A percentile compares a stretch with the other conserved stretches of the same genome.
These are phyloP conservation scores for Branchipolynoe longqiensis DNA, from an alignment of 2,888 invertebrate species.

Conservation along the genomic window DNA sequence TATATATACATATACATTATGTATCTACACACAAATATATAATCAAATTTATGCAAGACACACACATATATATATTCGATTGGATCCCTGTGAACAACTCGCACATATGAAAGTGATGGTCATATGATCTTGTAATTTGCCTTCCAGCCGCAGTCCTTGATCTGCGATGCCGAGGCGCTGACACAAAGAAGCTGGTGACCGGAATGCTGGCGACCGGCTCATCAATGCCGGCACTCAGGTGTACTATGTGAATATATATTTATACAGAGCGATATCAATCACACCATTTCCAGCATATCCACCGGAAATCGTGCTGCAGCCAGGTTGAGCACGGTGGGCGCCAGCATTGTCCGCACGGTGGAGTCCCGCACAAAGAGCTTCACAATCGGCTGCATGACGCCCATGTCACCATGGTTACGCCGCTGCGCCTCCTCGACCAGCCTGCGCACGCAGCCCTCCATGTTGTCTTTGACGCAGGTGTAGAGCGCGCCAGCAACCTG, in stretches of 20 bases:
- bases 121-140: conserved; percentile 23
- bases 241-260: too few relatives aligned
- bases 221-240: neutral
- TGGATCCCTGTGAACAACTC: neutral
- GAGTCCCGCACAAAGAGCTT: neutral
- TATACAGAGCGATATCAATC: neutral
- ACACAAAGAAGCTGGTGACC: conserved; percentile 6
- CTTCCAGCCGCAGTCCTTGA: neutral
- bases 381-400: conserved; percentile 3
- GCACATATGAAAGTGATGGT: neutral
- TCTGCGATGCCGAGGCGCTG: neutral
- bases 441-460: conserved; percentile 35
- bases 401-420: neutral
- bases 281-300: conserved; percentile 17
- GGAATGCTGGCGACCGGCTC: neutral
- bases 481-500: conserved; percentile 8
- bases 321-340: neutral
- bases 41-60: too few relatives aligned
- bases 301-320: conserved; percentile 11
- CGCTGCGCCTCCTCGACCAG: conserved; percentile 41
- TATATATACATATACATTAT: too few relatives aligned
- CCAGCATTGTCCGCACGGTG: neutral
- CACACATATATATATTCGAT: too few relatives aligned
- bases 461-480: conserved; percentile 33
- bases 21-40: too few relatives aligned